phyloP scores from a whole-genome alignment of 1,140 invertebrate species.

The Vanessa tameamea region DNA sequence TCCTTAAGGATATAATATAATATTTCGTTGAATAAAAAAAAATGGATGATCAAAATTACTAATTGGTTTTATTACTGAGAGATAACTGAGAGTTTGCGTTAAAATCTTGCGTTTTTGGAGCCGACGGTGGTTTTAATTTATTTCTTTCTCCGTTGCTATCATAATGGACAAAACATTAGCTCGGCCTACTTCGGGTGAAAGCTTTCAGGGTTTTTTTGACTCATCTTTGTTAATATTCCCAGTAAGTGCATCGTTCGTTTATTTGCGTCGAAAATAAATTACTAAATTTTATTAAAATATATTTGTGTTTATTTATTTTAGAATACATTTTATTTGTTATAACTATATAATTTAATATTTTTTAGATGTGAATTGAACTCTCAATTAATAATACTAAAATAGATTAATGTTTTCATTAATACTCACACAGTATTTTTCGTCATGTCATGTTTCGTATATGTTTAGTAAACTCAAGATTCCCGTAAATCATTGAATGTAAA shows the following conservation, averaged over 20 bases:
- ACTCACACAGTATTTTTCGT: not conserved
- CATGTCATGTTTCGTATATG: not conserved
- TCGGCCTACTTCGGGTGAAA: conserved; percentile 67
- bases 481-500: conserved; percentile 38
- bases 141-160: conserved; percentile 58
- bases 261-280: not conserved
- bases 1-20: not conserved
- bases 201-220: conserved; percentile 67
- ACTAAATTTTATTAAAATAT: not conserved
- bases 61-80: conserved; percentile 2
- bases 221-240: conserved; percentile 61
- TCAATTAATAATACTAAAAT: no score
- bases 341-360: no score
- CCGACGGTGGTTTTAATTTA: conserved; percentile 62
- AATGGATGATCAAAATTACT: not conserved
- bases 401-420: not conserved
- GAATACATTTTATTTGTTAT: not conserved
- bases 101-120: conserved; percentile 20
- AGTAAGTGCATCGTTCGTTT: conserved; percentile 12
- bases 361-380: no score
- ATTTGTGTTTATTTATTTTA: not conserved
- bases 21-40: not conserved
- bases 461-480: conserved; percentile 4
- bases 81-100: conserved; percentile 16
- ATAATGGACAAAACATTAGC: conserved; percentile 77